Conservation (phyloP, 1,140 invertebrate genomes). For the Drosophila simulans region DNA sequence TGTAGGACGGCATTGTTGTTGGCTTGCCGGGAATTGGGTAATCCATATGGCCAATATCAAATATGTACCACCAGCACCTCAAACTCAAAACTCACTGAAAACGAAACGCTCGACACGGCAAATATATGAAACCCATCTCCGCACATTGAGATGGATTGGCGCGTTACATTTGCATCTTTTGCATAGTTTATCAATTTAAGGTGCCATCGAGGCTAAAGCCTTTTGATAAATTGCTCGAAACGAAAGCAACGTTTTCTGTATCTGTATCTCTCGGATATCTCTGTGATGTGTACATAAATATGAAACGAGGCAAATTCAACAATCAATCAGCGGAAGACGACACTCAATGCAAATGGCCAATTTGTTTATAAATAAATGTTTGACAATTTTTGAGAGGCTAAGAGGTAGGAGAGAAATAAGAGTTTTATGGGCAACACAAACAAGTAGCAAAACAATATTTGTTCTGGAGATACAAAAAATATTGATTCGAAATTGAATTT, state of each 20-base stretch:
- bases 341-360: constrained; percentile 38
- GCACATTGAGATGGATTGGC: constrained; percentile 37
- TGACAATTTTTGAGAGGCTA: constrained; percentile 13
- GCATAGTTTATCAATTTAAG: constrained; percentile 57
- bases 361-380: constrained; percentile 44
- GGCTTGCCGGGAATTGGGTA: constrained; percentile 41
- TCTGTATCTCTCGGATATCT: constrained; percentile 13
- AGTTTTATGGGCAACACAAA: not conserved
- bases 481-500: not conserved
- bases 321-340: constrained; percentile 39
- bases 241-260: constrained; percentile 24
- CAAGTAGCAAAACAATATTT: not conserved
- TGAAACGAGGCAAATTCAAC: constrained; percentile 26
- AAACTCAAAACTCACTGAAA: constrained; percentile 14
- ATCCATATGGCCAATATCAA: constrained; percentile 46
- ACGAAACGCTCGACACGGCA: constrained; percentile 11
- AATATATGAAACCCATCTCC: constrained; percentile 9
- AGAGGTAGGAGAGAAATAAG: too few relatives aligned
- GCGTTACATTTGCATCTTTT: constrained; percentile 44
- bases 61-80: constrained; percentile 25
- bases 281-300: constrained; percentile 13
- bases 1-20: constrained; percentile 23
- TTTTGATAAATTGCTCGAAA: constrained; percentile 44
- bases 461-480: not conserved
- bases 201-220: constrained; percentile 34